Conservation (phyloP, 2,797 vertebrate genomes). For the Gadopsis bispinosus region DNA sequence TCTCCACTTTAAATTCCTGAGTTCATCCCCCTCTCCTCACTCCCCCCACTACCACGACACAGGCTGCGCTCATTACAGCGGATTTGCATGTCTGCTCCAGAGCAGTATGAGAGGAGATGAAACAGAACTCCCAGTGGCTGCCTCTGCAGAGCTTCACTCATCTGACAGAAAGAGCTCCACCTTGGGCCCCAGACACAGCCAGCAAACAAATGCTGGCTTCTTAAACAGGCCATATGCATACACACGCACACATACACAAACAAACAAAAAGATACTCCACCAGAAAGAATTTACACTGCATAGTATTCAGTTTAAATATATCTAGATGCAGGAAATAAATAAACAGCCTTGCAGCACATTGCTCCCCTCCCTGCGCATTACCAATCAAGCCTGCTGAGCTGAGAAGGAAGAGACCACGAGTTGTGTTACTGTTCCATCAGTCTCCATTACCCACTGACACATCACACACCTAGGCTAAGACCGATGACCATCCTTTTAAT, state of each 20-base stretch:
- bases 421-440: conserved; percentile 40
- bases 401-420: conserved; percentile 33
- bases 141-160: conserved; percentile 82
- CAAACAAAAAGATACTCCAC: conserved; percentile 46
- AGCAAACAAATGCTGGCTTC: conserved; percentile 74
- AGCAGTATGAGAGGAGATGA: conserved; percentile 81
- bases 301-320: conserved; percentile 72
- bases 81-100: conserved; percentile 86
- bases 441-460: conserved; percentile 39
- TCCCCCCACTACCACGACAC: conserved; percentile 59
- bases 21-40: conserved; percentile 51
- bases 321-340: conserved; percentile 67
- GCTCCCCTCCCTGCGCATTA: conserved; percentile 42
- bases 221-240: conserved; percentile 65
- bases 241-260: conserved; percentile 21
- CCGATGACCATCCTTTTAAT: conserved; percentile 24
- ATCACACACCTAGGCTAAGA: conserved; percentile 41
- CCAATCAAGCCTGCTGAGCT: conserved; percentile 49
- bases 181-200: conserved; percentile 78
- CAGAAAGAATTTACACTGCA: conserved; percentile 56
- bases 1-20: conserved; percentile 76
- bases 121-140: conserved; percentile 84
- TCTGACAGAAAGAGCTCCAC: conserved; percentile 81
- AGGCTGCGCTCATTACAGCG: conserved; percentile 82
- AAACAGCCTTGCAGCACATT: conserved; percentile 54